phyloP scores from a whole-genome alignment of 2,888 invertebrate species.

The Andricus quercusramuli region DNA sequence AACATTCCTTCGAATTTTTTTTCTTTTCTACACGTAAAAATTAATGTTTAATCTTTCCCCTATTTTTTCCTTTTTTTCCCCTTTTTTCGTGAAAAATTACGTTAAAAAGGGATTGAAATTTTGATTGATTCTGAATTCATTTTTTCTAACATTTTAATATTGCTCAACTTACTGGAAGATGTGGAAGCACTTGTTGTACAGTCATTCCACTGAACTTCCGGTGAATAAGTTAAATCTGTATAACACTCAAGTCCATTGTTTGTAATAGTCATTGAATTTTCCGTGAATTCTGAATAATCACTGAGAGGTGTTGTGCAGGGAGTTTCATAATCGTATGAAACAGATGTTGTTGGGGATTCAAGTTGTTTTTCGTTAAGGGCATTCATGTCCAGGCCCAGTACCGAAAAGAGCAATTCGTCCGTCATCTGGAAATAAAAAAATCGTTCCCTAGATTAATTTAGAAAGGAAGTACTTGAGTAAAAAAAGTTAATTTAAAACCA shows the following conservation, averaged over 20 bases:
- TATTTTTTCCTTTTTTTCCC: no score
- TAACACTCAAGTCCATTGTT: slow-evolving; percentile 66
- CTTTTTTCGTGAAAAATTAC: no score
- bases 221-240: slow-evolving; percentile 70
- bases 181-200: slow-evolving; percentile 68
- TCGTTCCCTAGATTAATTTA: no score
- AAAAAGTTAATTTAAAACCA: no score
- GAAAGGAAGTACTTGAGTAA: no score
- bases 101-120: no score
- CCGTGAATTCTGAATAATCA: slow-evolving; percentile 62
- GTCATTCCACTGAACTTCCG: slow-evolving; percentile 71
- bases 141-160: background rate
- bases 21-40: no score
- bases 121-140: background rate
- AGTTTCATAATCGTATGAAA: slow-evolving; percentile 67
- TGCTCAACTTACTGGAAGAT: slow-evolving; percentile 62
- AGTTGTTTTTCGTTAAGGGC: slow-evolving; percentile 24
- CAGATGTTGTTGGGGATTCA: slow-evolving; percentile 54
- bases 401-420: slow-evolving; percentile 75
- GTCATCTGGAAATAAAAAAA: slow-evolving; percentile 68
- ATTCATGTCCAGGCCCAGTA: slow-evolving; percentile 68
- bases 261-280: slow-evolving; percentile 54
- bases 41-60: no score
- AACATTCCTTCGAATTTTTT: no score
- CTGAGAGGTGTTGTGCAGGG: slow-evolving; percentile 65